Conservation (phyloP, 2,113 vertebrate genomes). For the Actenoides lindsayi region DNA sequence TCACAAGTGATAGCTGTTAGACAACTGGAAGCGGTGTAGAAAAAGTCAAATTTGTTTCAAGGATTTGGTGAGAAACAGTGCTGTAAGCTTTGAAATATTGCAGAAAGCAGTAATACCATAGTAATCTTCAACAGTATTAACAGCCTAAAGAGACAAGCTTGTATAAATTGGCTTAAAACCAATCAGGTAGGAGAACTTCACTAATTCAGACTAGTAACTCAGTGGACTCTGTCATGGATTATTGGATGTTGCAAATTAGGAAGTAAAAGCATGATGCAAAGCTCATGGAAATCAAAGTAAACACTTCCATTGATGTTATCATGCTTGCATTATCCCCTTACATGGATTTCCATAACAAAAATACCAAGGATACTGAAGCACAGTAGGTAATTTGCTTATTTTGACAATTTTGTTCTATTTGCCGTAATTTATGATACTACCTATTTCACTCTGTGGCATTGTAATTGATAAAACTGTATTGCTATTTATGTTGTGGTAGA, state of each 20-base stretch:
- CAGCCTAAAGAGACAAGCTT: constrained; percentile 39
- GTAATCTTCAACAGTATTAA: constrained; percentile 56
- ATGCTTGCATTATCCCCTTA: background rate
- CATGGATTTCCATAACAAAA: background rate
- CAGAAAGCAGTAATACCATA: constrained; percentile 29
- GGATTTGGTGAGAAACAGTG: constrained; percentile 32
- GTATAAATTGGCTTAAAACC: constrained; percentile 54
- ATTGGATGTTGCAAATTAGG: constrained; percentile 16
- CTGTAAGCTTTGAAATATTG: constrained; percentile 47
- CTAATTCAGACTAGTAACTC: constrained; percentile 40
- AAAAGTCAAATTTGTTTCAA: constrained; percentile 42
- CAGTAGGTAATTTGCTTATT: background rate
- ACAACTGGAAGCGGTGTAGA: background rate
- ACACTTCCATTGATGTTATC: background rate
- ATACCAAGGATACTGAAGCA: background rate
- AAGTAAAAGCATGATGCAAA: constrained; percentile 9
- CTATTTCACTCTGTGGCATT: background rate
- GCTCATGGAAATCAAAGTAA: background rate
- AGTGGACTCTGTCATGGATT: background rate
- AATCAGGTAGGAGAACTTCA: constrained; percentile 14
- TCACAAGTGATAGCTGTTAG: constrained; percentile 21
- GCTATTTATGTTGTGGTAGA: background rate
- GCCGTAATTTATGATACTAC: background rate
- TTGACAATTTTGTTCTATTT: background rate
- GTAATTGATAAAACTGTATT: background rate